Conservation (phyloP, 2,888 invertebrate genomes). For the Drosophila eohydei region DNA sequence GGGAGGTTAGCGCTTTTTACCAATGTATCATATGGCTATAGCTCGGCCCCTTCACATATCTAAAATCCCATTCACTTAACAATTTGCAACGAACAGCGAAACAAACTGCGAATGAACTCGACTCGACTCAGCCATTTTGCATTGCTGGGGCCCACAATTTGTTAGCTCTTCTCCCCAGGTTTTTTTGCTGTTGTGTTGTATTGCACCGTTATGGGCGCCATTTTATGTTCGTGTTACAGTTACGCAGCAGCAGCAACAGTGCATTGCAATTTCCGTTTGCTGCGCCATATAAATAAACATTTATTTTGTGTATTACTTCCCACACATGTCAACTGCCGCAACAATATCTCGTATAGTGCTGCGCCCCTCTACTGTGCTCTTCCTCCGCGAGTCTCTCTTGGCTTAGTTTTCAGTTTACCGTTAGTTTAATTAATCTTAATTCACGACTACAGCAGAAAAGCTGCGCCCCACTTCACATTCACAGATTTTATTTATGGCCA, state of each 20-base stretch:
- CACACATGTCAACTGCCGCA: conserved; percentile 64
- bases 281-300: conserved; percentile 76
- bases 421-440: conserved; percentile 79
- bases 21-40: conserved; percentile 48
- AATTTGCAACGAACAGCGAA: conserved; percentile 57
- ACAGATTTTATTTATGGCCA: conserved; percentile 75
- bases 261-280: conserved; percentile 75
- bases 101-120: conserved; percentile 65
- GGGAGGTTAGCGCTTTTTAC: conserved; percentile 26
- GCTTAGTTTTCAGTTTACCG: conserved; percentile 73
- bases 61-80: conserved; percentile 71
- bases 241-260: conserved; percentile 48
- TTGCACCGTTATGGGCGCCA: conserved; percentile 77
- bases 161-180: background rate
- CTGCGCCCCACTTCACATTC: conserved; percentile 73
- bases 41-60: conserved; percentile 28
- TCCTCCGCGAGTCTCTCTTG: background rate
- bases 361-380: background rate
- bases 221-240: conserved; percentile 68
- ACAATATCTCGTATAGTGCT: conserved; percentile 44
- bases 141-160: conserved; percentile 53
- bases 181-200: conserved; percentile 4
- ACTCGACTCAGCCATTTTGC: conserved; percentile 64
- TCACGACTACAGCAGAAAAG: conserved; percentile 76
- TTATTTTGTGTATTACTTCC: conserved; percentile 72